These are phyloP conservation scores for Penaeus indicus DNA, from an alignment of 1,140 invertebrate species.

Conservation along the genomic window DNA sequence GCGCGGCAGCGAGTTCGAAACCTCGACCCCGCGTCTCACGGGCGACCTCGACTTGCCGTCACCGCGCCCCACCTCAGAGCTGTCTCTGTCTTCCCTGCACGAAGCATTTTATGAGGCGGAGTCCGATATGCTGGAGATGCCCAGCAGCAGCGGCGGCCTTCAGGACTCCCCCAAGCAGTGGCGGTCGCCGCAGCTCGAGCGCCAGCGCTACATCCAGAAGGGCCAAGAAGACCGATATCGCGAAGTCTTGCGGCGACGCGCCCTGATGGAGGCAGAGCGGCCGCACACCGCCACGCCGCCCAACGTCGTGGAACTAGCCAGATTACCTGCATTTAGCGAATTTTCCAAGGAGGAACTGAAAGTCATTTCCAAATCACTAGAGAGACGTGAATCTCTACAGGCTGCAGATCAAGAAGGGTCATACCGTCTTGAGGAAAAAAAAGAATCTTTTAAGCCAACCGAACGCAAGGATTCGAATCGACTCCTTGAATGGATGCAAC, in stretches of 20 bases:
- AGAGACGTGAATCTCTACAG: conserved; percentile 50
- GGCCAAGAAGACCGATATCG: conserved; percentile 70
- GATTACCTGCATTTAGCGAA: conserved; percentile 56
- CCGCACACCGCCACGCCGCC: conserved; percentile 34
- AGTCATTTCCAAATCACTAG: conserved; percentile 59
- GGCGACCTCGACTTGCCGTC: conserved; percentile 47
- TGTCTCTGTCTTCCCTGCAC: conserved; percentile 43
- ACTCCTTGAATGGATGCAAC: conserved; percentile 52
- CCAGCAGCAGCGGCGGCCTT: background rate
- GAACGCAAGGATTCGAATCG: conserved; percentile 37
- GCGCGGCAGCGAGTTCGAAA: conserved; percentile 63
- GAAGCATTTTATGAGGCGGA: conserved; percentile 54
- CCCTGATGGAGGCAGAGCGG: conserved; percentile 18
- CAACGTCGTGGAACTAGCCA: conserved; percentile 42
- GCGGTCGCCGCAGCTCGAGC: conserved; percentile 71
- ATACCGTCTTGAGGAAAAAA: conserved; percentile 33
- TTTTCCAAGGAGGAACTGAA: conserved; percentile 58
- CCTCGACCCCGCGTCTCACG: conserved; percentile 51
- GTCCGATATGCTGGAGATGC: conserved; percentile 28
- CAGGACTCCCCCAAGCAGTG: conserved; percentile 68
- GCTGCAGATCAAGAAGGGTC: conserved; percentile 30
- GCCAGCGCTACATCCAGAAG: conserved; percentile 71
- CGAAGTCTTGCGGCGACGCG: conserved; percentile 69
- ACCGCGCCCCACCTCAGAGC: conserved; percentile 27
- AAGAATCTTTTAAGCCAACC: conserved; percentile 41